Evolutionary conservation across 2,113 vertebrate genomes (phyloP), one percentile per base, ranked within the genome.

Genomic region (Perccottus glenii): DNA sequence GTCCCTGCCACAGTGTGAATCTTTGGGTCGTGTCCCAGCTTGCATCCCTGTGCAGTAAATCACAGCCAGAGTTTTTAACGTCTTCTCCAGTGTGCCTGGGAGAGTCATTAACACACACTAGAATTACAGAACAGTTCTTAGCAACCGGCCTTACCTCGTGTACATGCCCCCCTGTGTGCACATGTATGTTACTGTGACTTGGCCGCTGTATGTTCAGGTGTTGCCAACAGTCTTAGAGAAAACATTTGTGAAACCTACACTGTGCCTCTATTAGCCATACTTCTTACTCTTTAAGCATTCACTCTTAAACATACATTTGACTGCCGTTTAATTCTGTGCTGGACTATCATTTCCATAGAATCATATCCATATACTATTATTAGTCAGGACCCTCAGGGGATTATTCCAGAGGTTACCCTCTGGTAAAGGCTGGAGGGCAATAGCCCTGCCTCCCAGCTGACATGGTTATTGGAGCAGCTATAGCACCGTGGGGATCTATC

Each of bases 91-190:
- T 86, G 85, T 64, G 84, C 86, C 84, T 81, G 78, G 67, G 84
- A 91, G 89, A 91, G 88, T 86, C 85, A 86, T 91, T 91, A 90
- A 87, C 86, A 83, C 83, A 88, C 82, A 77, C 77, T 86, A 74
- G 84, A 87, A 86, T 86, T 90, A 85, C 80, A 84, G 83, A 87
- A 80, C 80, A 75, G 76, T 86, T 72, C 76, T 86, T 81, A 61
- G 78, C 68, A 77, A 81, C 84, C 69, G 48, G 72, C 77, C 73
- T 73, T 35, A 73, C 55, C 44, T 9, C 73, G 55, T 80, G 77
- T 60, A 49, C 61, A 61, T 66, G 60, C 48, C 36, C 43, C 40
- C 64, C 42, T 48, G 44, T 73, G 64, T 73, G 61, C 57, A 3
- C 52, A 12, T 77, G 66, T 66, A 46, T 81, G 62, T 72, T 71